Evolutionary conservation across 2,797 vertebrate species (phyloP).

Genomic region (Acanthornis magna): DNA sequence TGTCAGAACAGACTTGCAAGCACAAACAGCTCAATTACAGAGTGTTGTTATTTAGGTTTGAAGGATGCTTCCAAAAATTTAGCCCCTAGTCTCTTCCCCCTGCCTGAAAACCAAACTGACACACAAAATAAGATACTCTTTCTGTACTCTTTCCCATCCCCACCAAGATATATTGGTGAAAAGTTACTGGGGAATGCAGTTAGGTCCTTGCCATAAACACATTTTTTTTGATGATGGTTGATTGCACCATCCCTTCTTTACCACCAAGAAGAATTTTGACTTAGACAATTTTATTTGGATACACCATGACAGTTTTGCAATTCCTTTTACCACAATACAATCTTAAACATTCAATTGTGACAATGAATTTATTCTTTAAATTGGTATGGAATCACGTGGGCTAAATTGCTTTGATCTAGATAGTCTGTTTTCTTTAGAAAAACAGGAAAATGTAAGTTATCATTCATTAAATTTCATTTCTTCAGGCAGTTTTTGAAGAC

Average conservation of each 20-base stretch:
- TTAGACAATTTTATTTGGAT: neutral
- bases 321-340: neutral
- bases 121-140: neutral
- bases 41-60: neutral
- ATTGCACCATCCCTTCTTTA: neutral
- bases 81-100: neutral
- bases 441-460: neutral
- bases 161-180: neutral
- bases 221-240: neutral
- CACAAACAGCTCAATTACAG: neutral
- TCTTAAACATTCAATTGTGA: neutral
- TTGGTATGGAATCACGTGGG: neutral
- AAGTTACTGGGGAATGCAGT: constrained; percentile 34
- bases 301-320: neutral
- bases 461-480: neutral
- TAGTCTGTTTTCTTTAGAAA: neutral
- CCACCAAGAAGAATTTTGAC: neutral
- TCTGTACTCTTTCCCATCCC: neutral
- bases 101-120: neutral
- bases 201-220: neutral
- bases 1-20: neutral
- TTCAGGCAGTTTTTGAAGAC: constrained; percentile 23
- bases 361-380: neutral
- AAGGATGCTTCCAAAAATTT: neutral
- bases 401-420: neutral